phyloP scores from a whole-genome alignment of 2,113 vertebrate species.

The Cyanistes caeruleus region DNA sequence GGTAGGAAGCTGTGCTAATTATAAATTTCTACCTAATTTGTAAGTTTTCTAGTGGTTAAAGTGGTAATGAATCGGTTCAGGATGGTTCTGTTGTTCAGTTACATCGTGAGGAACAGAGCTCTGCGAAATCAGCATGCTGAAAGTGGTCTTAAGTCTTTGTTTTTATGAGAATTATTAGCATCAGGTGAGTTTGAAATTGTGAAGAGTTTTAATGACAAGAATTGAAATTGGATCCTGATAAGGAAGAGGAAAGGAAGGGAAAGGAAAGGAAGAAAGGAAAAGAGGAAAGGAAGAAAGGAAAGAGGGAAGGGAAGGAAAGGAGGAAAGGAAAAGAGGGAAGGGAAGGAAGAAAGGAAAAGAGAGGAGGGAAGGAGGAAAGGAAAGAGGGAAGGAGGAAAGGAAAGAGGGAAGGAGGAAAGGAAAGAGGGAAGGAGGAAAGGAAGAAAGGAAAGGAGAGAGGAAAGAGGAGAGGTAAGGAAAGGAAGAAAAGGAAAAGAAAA shows the following conservation, averaged over 20 bases:
- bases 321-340: not conserved
- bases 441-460: not conserved
- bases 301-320: too few relatives aligned
- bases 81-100: not conserved
- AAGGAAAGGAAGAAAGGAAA: not conserved
- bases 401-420: too few relatives aligned
- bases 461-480: not conserved
- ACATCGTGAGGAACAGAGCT: not conserved
- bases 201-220: not conserved
- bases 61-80: not conserved
- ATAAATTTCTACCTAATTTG: not conserved
- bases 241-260: not conserved
- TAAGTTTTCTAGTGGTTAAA: not conserved
- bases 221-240: not conserved
- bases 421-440: too few relatives aligned
- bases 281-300: too few relatives aligned
- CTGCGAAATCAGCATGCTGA: not conserved
- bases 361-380: too few relatives aligned
- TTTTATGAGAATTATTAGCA: not conserved
- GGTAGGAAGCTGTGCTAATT: not conserved
- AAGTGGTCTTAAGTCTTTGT: not conserved
- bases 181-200: not conserved
- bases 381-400: not conserved
- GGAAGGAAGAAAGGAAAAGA: too few relatives aligned
- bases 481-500: too few relatives aligned